Evolutionary conservation across 2,113 vertebrate genomes (phyloP).

Genomic region (Gopherus flavomarginatus): DNA sequence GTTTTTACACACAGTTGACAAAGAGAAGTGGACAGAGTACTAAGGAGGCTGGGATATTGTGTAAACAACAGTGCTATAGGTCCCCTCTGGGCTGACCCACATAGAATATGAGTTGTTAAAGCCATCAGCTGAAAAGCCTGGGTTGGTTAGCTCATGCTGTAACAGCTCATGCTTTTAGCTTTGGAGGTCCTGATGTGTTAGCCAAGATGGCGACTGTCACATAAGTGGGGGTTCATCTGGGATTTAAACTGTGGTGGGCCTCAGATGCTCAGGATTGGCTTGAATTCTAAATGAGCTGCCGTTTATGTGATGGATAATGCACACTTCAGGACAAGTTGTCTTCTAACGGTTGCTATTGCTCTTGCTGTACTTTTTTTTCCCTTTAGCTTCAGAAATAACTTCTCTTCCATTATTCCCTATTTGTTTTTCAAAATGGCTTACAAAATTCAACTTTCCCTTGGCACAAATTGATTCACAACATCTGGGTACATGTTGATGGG

Average conservation of each 20-base stretch:
- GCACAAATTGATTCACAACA: not conserved
- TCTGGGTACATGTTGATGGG: not conserved
- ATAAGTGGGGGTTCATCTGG: slow-evolving; percentile 3
- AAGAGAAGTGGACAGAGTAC: not conserved
- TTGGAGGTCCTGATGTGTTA: not conserved
- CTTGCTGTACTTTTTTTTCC: not conserved
- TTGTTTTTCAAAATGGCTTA: not conserved
- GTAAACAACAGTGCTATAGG: not conserved
- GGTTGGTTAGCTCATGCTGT: not conserved
- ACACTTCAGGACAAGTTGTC: not conserved
- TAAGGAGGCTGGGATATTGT: not conserved
- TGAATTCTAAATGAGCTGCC: not conserved
- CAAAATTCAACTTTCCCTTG: not conserved
- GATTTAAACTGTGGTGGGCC: not conserved
- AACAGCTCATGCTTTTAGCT: not conserved
- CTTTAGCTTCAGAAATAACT: not conserved
- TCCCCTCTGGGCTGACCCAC: too few species aligned
- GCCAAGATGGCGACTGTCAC: not conserved
- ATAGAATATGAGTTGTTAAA: not conserved
- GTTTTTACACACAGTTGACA: not conserved
- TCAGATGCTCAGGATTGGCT: not conserved
- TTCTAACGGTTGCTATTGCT: not conserved
- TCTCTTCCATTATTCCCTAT: not conserved
- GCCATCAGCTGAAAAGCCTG: not conserved
- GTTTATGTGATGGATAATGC: not conserved